Conservation (phyloP, 2,113 vertebrate genomes). For the Nestor notabilis region DNA sequence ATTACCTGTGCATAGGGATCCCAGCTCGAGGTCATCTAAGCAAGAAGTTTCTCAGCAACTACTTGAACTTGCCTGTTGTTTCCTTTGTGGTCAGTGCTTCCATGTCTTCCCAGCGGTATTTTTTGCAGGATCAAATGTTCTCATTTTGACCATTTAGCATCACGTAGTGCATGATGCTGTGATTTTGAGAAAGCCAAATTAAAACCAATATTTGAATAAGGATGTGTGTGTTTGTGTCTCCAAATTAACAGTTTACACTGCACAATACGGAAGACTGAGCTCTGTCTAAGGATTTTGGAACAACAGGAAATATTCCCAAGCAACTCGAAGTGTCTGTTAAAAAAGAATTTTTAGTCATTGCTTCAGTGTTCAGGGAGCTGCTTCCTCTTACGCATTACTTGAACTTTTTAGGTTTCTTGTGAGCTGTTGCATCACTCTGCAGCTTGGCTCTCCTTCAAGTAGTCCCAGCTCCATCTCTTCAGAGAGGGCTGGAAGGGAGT, state of each 20-base stretch:
- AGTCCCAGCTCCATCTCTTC: neutral
- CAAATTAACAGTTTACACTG: neutral
- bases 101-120: neutral
- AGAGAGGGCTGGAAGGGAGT: neutral
- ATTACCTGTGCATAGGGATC: neutral
- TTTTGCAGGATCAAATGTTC: neutral
- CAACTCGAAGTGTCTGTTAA: neutral
- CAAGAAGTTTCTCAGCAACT: neutral
- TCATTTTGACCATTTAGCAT: neutral
- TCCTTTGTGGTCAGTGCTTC: neutral
- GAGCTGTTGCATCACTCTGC: neutral
- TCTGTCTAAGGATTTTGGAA: neutral
- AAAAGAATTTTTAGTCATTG: neutral
- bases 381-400: neutral
- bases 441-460: neutral
- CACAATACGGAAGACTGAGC: neutral
- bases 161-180: neutral
- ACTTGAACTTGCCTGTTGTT: neutral
- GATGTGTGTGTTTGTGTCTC: neutral
- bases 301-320: neutral
- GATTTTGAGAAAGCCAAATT: neutral
- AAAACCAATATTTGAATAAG: neutral
- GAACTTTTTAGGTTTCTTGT: neutral
- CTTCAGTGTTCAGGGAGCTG: neutral
- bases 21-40: neutral